These are phyloP conservation scores for Istiophorus platypterus DNA, from an alignment of 2,113 vertebrate species.

Conservation along the genomic window DNA sequence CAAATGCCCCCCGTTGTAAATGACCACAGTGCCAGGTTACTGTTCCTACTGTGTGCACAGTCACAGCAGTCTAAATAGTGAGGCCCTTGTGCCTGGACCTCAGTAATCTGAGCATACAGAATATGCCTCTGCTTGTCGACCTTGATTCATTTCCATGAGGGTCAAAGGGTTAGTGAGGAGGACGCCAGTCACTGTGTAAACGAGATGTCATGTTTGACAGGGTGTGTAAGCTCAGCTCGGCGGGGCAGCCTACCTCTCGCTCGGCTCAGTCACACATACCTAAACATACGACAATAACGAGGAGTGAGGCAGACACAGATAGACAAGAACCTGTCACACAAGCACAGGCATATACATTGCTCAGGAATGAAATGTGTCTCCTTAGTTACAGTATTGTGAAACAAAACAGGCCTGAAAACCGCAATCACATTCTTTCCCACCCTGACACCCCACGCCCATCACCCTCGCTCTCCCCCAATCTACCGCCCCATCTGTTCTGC, in stretches of 20 bases:
- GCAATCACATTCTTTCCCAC: constrained; percentile 71
- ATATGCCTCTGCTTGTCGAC: constrained; percentile 64
- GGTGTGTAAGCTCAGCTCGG: constrained; percentile 52
- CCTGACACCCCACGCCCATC: constrained; percentile 60
- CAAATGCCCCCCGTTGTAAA: constrained; percentile 60
- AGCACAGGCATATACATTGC: constrained; percentile 52
- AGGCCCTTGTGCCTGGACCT: constrained; percentile 57
- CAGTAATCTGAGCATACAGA: constrained; percentile 70
- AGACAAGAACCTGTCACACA: constrained; percentile 70
- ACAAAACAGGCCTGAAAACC: constrained; percentile 77
- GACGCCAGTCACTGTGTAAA: constrained; percentile 51
- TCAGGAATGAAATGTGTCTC: constrained; percentile 71
- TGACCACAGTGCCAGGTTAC: constrained; percentile 53
- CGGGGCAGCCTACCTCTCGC: neutral
- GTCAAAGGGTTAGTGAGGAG: constrained; percentile 45
- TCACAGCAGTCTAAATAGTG: constrained; percentile 60
- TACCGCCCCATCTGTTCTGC: constrained; percentile 67
- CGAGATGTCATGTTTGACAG: constrained; percentile 71
- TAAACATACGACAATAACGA: constrained; percentile 53
- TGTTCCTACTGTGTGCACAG: constrained; percentile 57
- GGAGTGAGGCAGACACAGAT: constrained; percentile 8
- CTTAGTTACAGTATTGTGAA: constrained; percentile 77
- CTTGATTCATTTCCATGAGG: constrained; percentile 57
- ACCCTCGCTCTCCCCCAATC: constrained; percentile 55
- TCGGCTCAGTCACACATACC: constrained; percentile 60